These are phyloP conservation scores for Lineus longissimus DNA, from an alignment of 1,140 invertebrate species.

Conservation along the genomic window DNA sequence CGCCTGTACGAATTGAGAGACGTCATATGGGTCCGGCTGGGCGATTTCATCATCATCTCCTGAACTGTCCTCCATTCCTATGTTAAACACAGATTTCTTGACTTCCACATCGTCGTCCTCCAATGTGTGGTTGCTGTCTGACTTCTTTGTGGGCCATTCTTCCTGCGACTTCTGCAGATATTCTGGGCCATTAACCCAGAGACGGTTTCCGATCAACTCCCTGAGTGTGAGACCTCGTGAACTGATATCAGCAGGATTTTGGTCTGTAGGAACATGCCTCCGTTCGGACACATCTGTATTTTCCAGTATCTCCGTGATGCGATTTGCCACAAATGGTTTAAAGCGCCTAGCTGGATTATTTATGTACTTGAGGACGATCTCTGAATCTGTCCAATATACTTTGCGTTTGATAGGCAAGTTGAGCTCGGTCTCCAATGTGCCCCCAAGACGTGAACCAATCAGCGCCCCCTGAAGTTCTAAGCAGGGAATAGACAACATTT, in stretches of 20 bases:
- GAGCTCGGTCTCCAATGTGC: slow-evolving; percentile 1
- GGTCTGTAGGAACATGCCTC: slow-evolving; percentile 2
- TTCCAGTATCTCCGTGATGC: background rate
- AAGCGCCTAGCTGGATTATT: slow-evolving; percentile 4
- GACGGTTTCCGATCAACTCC: background rate
- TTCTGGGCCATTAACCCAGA: background rate
- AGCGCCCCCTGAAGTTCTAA: no score
- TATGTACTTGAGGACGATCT: slow-evolving; percentile 10
- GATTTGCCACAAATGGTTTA: no score
- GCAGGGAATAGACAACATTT: no score
- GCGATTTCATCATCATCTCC: no score
- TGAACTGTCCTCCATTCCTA: no score
- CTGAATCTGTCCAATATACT: slow-evolving; percentile 10
- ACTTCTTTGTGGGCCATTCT: slow-evolving; percentile 2
- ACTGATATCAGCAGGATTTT: no score
- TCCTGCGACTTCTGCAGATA: background rate
- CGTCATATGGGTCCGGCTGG: no score
- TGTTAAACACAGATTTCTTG: no score
- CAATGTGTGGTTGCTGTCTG: background rate
- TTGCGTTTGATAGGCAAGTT: background rate
- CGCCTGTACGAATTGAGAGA: no score
- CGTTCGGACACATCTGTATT: background rate
- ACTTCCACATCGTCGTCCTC: background rate
- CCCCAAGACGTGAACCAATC: background rate
- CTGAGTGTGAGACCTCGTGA: background rate